phyloP scores from a whole-genome alignment of 64 coral and sea anemone genomes.

The Porites australiensis region DNA sequence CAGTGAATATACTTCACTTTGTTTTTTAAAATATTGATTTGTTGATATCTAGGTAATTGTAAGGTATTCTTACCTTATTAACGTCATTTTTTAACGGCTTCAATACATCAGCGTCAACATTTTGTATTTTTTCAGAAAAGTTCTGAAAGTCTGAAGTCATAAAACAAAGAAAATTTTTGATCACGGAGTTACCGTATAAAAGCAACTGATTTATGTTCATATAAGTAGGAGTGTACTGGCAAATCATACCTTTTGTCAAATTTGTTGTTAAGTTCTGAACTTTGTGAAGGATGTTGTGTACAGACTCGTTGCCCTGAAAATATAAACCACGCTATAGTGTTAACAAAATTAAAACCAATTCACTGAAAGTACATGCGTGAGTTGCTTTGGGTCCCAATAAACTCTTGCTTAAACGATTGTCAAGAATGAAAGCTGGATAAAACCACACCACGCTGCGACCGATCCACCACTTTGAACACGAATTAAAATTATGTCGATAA shows the following conservation, averaged over 20 bases:
- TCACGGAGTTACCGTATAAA: too few relatives aligned
- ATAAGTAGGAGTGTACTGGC: too few relatives aligned
- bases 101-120: background rate
- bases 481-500: too few relatives aligned
- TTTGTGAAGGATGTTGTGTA: constrained; percentile 35
- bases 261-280: constrained; percentile 62
- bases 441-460: too few relatives aligned
- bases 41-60: background rate
- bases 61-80: constrained; percentile 16
- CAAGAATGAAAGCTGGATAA: too few relatives aligned
- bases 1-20: background rate
- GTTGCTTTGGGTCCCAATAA: too few relatives aligned
- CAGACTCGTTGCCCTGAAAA: constrained; percentile 50
- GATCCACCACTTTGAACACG: too few relatives aligned
- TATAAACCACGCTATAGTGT: background rate
- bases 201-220: too few relatives aligned
- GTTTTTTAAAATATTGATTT: background rate
- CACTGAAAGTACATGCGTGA: too few relatives aligned
- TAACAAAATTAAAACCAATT: background rate
- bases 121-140: constrained; percentile 18
- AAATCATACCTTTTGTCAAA: constrained; percentile 51
- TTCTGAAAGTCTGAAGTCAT: constrained; percentile 53
- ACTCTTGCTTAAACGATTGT: too few relatives aligned
- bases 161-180: too few relatives aligned
- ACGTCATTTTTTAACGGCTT: constrained; percentile 34